These are phyloP conservation scores for Archilochus colubris DNA, from an alignment of 2,113 vertebrate species.

Conservation along the genomic window DNA sequence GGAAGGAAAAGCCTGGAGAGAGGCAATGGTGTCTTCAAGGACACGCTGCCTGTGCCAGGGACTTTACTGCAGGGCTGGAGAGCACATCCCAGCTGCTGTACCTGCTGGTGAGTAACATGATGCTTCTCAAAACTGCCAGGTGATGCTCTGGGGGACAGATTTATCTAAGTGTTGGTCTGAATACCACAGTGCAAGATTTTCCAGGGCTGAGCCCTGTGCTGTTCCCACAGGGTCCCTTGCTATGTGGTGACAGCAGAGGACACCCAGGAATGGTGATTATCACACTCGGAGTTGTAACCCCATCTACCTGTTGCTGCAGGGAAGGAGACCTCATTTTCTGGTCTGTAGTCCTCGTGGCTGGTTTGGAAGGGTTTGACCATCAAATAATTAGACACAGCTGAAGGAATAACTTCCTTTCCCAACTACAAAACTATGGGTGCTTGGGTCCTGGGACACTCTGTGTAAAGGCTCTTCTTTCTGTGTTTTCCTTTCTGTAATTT, in stretches of 20 bases:
- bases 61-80: background rate
- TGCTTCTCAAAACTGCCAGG: background rate
- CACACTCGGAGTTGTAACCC: background rate
- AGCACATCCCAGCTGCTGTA: background rate
- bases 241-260: too few species aligned
- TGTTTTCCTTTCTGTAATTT: background rate
- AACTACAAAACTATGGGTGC: background rate
- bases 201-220: background rate
- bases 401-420: background rate
- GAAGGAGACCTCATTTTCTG: background rate
- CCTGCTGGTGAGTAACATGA: background rate
- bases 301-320: background rate
- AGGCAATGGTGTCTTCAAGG: background rate
- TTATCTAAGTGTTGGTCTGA: background rate
- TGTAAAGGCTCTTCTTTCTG: background rate
- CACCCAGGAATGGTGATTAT: background rate
- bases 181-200: background rate
- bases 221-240: background rate
- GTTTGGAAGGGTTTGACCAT: background rate
- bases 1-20: background rate
- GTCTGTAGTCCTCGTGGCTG: background rate
- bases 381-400: background rate
- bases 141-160: background rate
- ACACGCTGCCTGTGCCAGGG: rapidly evolving
- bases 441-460: background rate